These are phyloP conservation scores for silkworm (Bombyx mori) DNA, from an alignment of 1,140 invertebrate genomes.

Conservation along the genomic window ASM3026992v2 NC_085118.1:11996501-11997000, in stretches of 20 bases:
- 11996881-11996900: too few species aligned
- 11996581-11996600: slow-evolving; percentile 60
- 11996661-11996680: slow-evolving; percentile 37
- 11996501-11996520: too few species aligned
- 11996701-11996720: slow-evolving; percentile 31
- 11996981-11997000: too few species aligned
- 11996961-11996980: too few species aligned
- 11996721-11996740: background rate
- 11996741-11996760: background rate
- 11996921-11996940: too few species aligned
- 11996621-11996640: slow-evolving; percentile 54
- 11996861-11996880: too few species aligned
- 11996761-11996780: background rate
- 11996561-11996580: slow-evolving; percentile 8
- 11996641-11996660: slow-evolving; percentile 29
- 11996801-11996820: background rate
- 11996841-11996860: background rate
- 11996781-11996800: too few species aligned
- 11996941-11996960: too few species aligned
- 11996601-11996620: slow-evolving; percentile 60
- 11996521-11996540: too few species aligned
- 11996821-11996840: background rate
- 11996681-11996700: slow-evolving; percentile 43
- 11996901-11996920: too few species aligned
- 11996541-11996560: too few species aligned